These are phyloP conservation scores for Drosophila simulans DNA, from an alignment of 1,140 invertebrate genomes.

Conservation along the genomic window DNA sequence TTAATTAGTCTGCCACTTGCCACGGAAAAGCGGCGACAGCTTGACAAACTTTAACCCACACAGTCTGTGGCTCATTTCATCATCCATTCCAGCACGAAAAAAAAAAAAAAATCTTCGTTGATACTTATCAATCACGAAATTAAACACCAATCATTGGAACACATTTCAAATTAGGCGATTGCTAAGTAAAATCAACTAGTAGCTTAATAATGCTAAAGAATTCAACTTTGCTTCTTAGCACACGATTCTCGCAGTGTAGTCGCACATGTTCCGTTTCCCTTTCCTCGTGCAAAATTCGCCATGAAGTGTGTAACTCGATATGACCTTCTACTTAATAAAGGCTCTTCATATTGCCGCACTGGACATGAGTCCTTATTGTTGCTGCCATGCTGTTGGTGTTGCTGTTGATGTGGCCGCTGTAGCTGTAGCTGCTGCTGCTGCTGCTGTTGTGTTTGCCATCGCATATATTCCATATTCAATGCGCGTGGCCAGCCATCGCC, in stretches of 20 bases:
- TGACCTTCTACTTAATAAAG: constrained; percentile 73
- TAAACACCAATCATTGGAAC: too few relatives aligned
- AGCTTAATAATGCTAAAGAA: not conserved
- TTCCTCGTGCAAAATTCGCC: constrained; percentile 24
- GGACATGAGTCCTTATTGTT: constrained; percentile 36
- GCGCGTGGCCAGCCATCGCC: constrained; percentile 31
- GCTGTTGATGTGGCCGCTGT: constrained; percentile 8
- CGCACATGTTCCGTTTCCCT: constrained; percentile 21
- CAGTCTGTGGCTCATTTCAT: not conserved
- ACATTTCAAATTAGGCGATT: too few relatives aligned
- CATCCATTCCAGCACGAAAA: not conserved
- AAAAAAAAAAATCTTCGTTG: not conserved
- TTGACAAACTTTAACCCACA: constrained; percentile 53
- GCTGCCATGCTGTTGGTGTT: constrained; percentile 21
- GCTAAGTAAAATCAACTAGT: not conserved
- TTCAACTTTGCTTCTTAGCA: not conserved
- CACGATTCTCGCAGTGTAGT: not conserved
- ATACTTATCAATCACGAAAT: too few relatives aligned
- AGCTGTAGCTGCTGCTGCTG: constrained; percentile 9
- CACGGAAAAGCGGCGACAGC: constrained; percentile 54
- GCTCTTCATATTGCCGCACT: constrained; percentile 53
- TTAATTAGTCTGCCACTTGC: constrained; percentile 77
- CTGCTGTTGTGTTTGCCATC: constrained; percentile 10
- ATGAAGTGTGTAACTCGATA: constrained; percentile 75
- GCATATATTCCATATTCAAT: constrained; percentile 47